Base-by-base conservation (phyloP, 1,140 invertebrate species). In the Dendroctonus valens region DNA sequence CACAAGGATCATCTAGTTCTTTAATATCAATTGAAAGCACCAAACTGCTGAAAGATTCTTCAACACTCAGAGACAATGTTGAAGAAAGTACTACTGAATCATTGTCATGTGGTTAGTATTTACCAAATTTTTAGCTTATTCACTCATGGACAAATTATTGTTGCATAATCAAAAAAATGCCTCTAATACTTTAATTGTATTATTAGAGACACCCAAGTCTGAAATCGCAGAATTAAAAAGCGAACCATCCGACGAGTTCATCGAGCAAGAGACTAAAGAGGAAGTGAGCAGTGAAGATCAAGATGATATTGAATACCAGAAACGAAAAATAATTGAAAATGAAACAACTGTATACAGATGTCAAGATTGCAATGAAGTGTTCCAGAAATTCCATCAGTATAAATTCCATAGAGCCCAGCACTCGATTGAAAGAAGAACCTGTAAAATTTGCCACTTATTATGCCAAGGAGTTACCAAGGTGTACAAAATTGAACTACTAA, bases 391-490 rank as follows among this genome's bases (percentile, higher is more conserved):
- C 53, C 37, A 14, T 42, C 68, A 75, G 14, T 72, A 67, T 48
- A 69, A 68, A 48, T 42, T 65, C 1, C 73, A 75, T 53, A 67
- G 63, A 39, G 71, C 70, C 26, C 48, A 70, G 14, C 73, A 75
- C 67, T 73, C 67, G 14, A 78, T 81, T 41, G 78, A 80, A 52
- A 80, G 79, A 9, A 78, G 78, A 41, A 70, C 61, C 8, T 81
- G 80, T 52, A 76, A 79, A 2, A 59, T 81, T 5, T 81, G 81
- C 52, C 77, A 79, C 41, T 69, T 76, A 0, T 65, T 74, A n/a
- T 81, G 80, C 14, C 68, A 78, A 49, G 75, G 69, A 49, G 42
- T 67, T 5, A 57, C 59, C 15, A 66, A 69, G 54, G 70, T 72
- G 11, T 59, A 37, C 5, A 7, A 5, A 41, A 15, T 41, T 6